A percentile compares a stretch with the other conserved stretches of the same genome.
Conservation (phyloP, 1,140 invertebrate species). For the Cotesia chilonis region DNA sequence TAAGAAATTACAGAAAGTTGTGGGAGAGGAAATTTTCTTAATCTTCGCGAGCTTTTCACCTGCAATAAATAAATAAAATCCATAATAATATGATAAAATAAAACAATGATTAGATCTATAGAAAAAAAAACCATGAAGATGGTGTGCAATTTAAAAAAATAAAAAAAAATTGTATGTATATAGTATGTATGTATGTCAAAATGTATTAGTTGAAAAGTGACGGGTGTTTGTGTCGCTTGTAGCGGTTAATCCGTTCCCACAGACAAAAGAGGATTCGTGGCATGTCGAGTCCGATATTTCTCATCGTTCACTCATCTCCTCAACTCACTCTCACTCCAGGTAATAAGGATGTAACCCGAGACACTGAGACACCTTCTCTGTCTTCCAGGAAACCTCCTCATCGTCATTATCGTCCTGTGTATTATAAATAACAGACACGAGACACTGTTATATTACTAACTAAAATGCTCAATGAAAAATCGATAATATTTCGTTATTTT, state of each 20-base stretch:
- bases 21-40: too few relatives aligned
- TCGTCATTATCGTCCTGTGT: constrained; percentile 6
- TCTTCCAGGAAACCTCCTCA: constrained; percentile 39
- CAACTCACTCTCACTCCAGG: constrained; percentile 44
- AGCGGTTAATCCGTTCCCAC: constrained; percentile 61
- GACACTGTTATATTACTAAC: neutral
- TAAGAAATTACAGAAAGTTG: too few relatives aligned
- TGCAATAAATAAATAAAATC: too few relatives aligned
- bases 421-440: neutral
- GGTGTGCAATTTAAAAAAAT: too few relatives aligned
- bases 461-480: constrained; percentile 24
- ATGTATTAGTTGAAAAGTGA: constrained; percentile 1
- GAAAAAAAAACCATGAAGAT: too few relatives aligned
- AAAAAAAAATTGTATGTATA: neutral
- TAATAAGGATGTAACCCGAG: constrained; percentile 63
- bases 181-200: neutral
- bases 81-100: too few relatives aligned
- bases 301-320: constrained; percentile 36
- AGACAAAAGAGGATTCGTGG: constrained; percentile 61
- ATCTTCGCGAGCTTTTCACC: too few relatives aligned
- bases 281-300: constrained; percentile 60
- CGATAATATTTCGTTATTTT: constrained; percentile 19
- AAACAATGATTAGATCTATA: too few relatives aligned
- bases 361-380: constrained; percentile 40
- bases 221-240: constrained; percentile 28